phyloP scores from a whole-genome alignment of 2,113 vertebrate species.

The Synchiropus splendidus region DNA sequence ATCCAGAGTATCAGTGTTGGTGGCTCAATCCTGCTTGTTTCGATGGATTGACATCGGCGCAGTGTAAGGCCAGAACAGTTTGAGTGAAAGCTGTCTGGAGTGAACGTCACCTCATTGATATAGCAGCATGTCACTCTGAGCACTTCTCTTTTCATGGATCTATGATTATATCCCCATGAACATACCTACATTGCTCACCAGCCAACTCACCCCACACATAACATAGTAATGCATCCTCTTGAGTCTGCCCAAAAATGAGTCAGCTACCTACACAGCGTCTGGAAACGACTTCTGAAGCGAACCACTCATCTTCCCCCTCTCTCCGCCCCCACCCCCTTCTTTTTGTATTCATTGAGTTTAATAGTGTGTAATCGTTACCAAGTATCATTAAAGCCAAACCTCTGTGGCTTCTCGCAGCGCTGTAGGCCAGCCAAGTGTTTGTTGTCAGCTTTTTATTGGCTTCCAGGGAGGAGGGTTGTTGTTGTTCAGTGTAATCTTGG shows the following conservation, averaged over 20 bases:
- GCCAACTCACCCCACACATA: conserved; percentile 3
- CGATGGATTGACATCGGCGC: too few species aligned
- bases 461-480: conserved; percentile 53
- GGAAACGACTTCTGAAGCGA: conserved; percentile 36
- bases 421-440: conserved; percentile 59
- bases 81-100: too few species aligned
- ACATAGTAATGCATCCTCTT: conserved; percentile 6
- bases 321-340: conserved; percentile 14
- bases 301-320: conserved; percentile 5
- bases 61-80: too few species aligned
- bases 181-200: conserved; percentile 2
- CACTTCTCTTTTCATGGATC: too few species aligned
- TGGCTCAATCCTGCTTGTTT: too few species aligned
- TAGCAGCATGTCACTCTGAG: too few species aligned
- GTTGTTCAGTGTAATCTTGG: conserved; percentile 62
- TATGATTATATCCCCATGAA: too few species aligned
- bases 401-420: conserved; percentile 49
- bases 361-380: conserved; percentile 58
- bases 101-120: too few species aligned
- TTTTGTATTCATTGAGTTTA: conserved; percentile 43
- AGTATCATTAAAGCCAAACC: conserved; percentile 50
- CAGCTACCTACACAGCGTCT: conserved; percentile 30
- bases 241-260: conserved; percentile 34
- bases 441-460: conserved; percentile 58
- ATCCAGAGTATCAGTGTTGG: too few species aligned